These are phyloP conservation scores for Hipposideros armiger DNA, from an alignment of 2,113 vertebrate genomes.

Conservation along the genomic window DNA sequence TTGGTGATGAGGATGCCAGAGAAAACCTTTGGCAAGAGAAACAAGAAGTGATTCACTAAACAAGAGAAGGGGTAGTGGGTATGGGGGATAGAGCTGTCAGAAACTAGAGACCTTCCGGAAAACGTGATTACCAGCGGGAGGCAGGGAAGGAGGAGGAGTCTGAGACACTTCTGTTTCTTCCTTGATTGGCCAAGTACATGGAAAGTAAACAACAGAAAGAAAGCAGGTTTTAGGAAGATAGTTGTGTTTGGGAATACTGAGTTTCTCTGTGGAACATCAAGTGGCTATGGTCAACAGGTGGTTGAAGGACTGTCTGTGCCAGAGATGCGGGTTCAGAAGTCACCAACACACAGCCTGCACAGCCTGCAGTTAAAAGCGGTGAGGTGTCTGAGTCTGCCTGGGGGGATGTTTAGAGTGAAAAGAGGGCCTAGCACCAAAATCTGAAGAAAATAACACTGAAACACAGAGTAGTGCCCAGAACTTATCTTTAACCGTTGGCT, in stretches of 20 bases:
- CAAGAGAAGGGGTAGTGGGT: neutral
- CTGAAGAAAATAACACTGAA: neutral
- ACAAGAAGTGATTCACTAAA: neutral
- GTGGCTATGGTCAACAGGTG: neutral
- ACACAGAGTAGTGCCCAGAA: neutral
- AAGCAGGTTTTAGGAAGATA: neutral
- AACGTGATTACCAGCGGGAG: neutral
- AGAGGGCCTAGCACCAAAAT: neutral
- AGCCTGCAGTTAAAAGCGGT: neutral
- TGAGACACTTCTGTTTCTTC: neutral
- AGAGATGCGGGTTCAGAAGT: neutral
- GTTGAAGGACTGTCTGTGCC: neutral
- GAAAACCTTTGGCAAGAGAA: neutral
- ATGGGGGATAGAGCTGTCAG: neutral
- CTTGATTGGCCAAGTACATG: neutral
- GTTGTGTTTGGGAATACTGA: neutral
- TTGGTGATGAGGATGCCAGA: neutral
- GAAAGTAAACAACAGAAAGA: neutral
- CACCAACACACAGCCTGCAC: neutral
- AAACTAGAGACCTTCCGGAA: neutral
- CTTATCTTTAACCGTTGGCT: neutral
- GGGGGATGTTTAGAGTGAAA: neutral
- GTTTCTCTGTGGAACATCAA: neutral
- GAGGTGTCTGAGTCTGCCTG: neutral
- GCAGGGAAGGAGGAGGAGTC: neutral